Percentiles rank a stretch among this genome's conserved stretches.
These are phyloP conservation scores for Acromyrmex echinatior DNA, from an alignment of 1,140 invertebrate species.

Conservation along the genomic window DNA sequence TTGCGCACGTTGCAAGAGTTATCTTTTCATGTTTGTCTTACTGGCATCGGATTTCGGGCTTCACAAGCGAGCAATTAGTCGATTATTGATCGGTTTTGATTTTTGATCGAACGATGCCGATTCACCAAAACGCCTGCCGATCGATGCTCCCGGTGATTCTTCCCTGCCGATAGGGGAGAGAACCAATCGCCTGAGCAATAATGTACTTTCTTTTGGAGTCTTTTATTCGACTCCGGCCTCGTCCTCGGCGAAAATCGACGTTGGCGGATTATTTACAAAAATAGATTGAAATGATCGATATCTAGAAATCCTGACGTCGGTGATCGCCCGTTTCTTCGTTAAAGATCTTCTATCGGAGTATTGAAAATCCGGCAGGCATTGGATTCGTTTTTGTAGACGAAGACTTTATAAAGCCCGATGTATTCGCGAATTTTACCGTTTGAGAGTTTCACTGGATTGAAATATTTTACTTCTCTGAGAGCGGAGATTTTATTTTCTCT, in stretches of 20 bases:
- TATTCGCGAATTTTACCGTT: constrained; percentile 17
- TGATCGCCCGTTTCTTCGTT: constrained; percentile 7
- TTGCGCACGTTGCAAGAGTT: background rate
- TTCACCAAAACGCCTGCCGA: constrained; percentile 29
- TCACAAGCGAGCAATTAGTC: background rate
- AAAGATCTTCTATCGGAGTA: constrained; percentile 12
- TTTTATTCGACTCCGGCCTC: constrained; percentile 10
- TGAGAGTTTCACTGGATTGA: background rate
- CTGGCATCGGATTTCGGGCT: background rate
- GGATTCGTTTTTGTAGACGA: constrained; percentile 11
- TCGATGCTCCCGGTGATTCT: constrained; percentile 44
- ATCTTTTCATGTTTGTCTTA: background rate
- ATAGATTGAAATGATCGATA: background rate
- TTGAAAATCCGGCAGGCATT: constrained; percentile 4
- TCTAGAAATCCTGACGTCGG: background rate
- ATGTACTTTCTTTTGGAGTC: constrained; percentile 21
- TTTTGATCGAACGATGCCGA: constrained; percentile 4
- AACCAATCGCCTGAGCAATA: constrained; percentile 53
- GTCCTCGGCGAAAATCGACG: background rate
- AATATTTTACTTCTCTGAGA: constrained; percentile 14
- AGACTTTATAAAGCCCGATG: background rate
- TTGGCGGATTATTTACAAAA: background rate
- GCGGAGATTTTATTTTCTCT: background rate
- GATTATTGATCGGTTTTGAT: background rate
- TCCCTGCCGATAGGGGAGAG: background rate